Percentiles rank a stretch among this genome's conserved stretches.
Conservation (phyloP, 1,140 invertebrate genomes). For the Drosophila bocki region DNA sequence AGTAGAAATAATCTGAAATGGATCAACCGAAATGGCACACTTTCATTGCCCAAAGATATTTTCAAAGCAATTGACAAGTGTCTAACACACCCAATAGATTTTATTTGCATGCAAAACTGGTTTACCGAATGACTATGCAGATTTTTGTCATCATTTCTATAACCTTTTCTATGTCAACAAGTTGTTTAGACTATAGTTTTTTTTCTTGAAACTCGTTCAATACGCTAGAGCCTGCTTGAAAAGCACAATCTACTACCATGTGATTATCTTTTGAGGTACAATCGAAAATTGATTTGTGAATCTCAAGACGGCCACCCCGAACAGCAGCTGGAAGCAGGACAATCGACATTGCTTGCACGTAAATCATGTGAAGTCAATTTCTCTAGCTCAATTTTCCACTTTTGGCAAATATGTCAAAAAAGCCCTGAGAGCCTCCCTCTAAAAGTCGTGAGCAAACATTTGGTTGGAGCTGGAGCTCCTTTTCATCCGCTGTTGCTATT, state of each 20-base stretch:
- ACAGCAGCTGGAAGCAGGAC: conserved; percentile 53
- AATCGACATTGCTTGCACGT: conserved; percentile 71
- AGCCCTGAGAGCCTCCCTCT: conserved; percentile 35
- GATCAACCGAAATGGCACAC: conserved; percentile 30
- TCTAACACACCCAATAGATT: conserved; percentile 4
- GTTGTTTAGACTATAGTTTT: background rate
- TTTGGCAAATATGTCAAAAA: conserved; percentile 80
- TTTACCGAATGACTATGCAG: conserved; percentile 13
- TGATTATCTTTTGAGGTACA: conserved; percentile 62
- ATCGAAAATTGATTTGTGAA: conserved; percentile 51
- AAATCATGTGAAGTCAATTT: conserved; percentile 83
- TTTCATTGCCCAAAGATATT: conserved; percentile 60
- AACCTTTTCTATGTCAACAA: conserved; percentile 17
- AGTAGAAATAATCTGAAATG: background rate
- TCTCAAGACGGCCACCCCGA: conserved; percentile 39
- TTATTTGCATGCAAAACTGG: conserved; percentile 38
- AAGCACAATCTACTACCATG: conserved; percentile 20
- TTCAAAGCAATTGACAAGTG: conserved; percentile 25
- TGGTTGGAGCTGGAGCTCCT: conserved; percentile 44
- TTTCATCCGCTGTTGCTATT: conserved; percentile 21
- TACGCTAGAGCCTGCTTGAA: no score
- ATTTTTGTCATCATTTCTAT: conserved; percentile 10
- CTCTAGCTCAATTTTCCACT: conserved; percentile 77
- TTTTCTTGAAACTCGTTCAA: background rate
- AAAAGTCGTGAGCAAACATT: conserved; percentile 79